Evolutionary conservation across 2,888 invertebrate species (phyloP), one percentile per base, ranked within the genome.

Genomic region (Brenthis daphne): DNA sequence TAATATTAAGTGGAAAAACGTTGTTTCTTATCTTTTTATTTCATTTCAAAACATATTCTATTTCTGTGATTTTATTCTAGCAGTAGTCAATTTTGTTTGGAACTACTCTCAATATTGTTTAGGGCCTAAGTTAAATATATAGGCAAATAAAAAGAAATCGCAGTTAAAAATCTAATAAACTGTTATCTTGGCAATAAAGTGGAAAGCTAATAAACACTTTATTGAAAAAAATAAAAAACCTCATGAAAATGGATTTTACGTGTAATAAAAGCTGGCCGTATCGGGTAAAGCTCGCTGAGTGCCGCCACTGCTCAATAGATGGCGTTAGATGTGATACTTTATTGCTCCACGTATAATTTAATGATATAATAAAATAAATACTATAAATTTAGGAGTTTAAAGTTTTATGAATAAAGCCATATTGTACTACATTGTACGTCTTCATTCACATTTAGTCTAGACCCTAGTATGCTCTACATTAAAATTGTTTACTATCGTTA

Each of bases 151-250:
- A 69, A 33, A 50, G 57, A 55, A 67, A 57, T 61, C 56, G 65
- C 73, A 70, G 73, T 75, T 61, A 57, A 74, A 68, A 64, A 57
- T 69, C 67, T 67, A 74, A 75, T 78, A 81, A 80, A 81, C 77
- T 77, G 80, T 80, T 80, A 80, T 84, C 79, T 77, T 70, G 63
- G 81, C 77, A 72, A 80, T 87, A 87, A 87, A 84, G 73, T 77
- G 78, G 70, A 79, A 80, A 79, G 76, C 83, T 82, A 83, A 85
- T 87, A 87, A 87, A 87, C 82, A 78, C 76, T 87, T 88, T 88
- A 86, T 86, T 83, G 84, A 83, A 83, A 85, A 85, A 88, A 85
- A 81, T 85, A 83, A 86, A 82, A 74, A 74, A 64, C 8, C 73
- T 79, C 80, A 79, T 82, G 78, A 85, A 82, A 79, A 80, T 73